Evolutionary conservation across 2,888 invertebrate species (phyloP).

Genomic region (Trachelus tabidus): DNA sequence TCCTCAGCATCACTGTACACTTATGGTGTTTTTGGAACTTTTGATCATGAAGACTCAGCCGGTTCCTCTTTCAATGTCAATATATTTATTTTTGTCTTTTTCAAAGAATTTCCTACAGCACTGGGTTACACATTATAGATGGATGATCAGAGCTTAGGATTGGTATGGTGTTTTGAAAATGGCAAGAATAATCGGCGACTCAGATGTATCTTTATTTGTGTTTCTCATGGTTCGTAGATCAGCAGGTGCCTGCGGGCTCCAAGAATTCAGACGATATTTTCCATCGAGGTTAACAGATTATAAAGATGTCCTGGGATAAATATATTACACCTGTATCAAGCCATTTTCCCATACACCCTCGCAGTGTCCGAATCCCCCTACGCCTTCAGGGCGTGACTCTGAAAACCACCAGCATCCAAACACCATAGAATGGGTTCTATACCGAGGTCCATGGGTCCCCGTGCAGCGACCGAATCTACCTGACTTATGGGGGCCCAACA

Average conservation of each 20-base stretch:
- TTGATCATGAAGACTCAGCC: too few relatives aligned
- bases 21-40: neutral
- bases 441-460: slow-evolving; percentile 29
- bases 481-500: slow-evolving; percentile 63
- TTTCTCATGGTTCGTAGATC: slow-evolving; percentile 24
- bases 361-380: slow-evolving; percentile 17
- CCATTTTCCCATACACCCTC: slow-evolving; percentile 53
- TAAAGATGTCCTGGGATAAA: slow-evolving; percentile 56
- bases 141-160: neutral
- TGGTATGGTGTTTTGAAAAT: neutral
- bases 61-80: neutral
- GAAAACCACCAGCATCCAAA: slow-evolving; percentile 62
- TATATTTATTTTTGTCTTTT: neutral
- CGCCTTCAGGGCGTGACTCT: slow-evolving; percentile 60
- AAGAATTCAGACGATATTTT: slow-evolving; percentile 39
- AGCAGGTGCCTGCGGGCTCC: slow-evolving; percentile 11
- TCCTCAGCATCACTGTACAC: neutral
- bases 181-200: neutral
- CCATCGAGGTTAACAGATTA: slow-evolving; percentile 55
- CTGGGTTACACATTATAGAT: neutral
- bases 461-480: slow-evolving; percentile 56
- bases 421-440: slow-evolving; percentile 39
- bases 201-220: slow-evolving; percentile 28
- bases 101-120: neutral
- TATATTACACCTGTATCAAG: slow-evolving; percentile 57